Base-by-base conservation (phyloP, 2,113 vertebrate genomes). In the Ondatra zibethicus region DNA sequence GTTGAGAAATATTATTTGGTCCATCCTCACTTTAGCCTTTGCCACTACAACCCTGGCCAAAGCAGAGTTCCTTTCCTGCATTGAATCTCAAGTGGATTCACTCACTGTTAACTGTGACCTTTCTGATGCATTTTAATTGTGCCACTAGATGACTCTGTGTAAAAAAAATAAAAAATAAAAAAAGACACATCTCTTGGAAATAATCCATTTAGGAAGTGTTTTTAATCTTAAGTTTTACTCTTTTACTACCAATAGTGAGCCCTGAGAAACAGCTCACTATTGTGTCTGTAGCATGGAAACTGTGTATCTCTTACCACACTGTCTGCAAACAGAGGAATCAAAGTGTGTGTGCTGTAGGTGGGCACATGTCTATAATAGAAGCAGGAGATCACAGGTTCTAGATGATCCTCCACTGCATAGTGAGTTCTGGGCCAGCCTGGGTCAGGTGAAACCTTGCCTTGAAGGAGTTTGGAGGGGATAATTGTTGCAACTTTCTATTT, bases 101-200 rank as follows among this genome's bases (percentile, higher is more conserved):
- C 90, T 94, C 14, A 58, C 5, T 81, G 0, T 42, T 89, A 89
- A 65, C 23, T 65, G 2, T 47, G 25, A 68, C n/a, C 7, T 95
- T 84, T 95, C 33, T 85, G 9, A 9, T 70, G 0, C 81, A 50
- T 93, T 80, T 87, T 77, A 95, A 82, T 88, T 33, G 23, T 88
- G 1, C 29, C 33, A 73, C 65, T 81, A 92, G 11, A 61, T 95
- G 52, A 91, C 29, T 84, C 63, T 39, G 0, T 81, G 3, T 90
- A 68, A 93, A 65, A 93, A 97, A 82, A 7, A 39, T 90, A 68
- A 93, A 65, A 93, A 97, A 82, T 3, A 39, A 82, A 84, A 84
- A 87, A 55, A 84, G 3, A 55, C 16, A 55, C 16, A n/a, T 66
- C 47, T 87, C 85, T 3, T 66, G 8, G 6, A 92, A 88, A 25